These are phyloP conservation scores for Pachyuromys duprasi DNA, from an alignment of 2,797 vertebrate species.

Conservation along the genomic window DNA sequence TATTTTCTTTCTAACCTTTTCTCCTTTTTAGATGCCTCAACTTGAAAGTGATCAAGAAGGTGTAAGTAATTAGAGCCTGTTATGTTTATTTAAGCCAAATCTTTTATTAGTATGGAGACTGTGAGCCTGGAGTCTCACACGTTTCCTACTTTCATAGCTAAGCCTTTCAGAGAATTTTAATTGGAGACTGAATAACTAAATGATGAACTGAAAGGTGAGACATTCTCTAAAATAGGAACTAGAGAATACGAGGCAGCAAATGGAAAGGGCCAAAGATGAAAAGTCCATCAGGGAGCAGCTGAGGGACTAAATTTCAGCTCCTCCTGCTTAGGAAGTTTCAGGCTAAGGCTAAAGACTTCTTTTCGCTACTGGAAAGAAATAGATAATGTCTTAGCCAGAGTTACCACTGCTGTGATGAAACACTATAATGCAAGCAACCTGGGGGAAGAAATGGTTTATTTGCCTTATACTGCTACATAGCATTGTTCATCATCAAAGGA, in stretches of 20 bases:
- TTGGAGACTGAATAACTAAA: slow-evolving; percentile 46
- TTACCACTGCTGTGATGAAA: neutral
- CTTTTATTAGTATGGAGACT: slow-evolving; percentile 44
- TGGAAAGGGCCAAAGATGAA: neutral
- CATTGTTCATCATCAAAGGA: neutral
- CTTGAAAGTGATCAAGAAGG: slow-evolving; percentile 40
- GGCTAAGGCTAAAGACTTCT: neutral
- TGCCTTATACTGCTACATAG: neutral
- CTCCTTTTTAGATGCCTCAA: neutral
- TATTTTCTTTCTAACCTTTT: neutral
- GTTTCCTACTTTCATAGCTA: slow-evolving; percentile 36
- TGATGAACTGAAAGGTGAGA: neutral
- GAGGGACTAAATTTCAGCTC: neutral
- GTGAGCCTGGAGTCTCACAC: neutral
- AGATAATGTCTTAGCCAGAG: neutral
- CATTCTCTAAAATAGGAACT: neutral
- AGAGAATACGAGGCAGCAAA: neutral
- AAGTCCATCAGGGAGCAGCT: neutral
- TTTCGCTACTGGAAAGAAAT: neutral
- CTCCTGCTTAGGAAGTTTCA: neutral
- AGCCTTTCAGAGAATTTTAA: slow-evolving; percentile 14
- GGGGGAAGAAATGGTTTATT: neutral
- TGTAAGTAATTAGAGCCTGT: slow-evolving; percentile 58
- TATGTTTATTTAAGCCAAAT: slow-evolving; percentile 64
- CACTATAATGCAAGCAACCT: too few relatives aligned